These are phyloP conservation scores for Syngnathus scovelli DNA, from an alignment of 2,113 vertebrate genomes.

Conservation along the genomic window DNA sequence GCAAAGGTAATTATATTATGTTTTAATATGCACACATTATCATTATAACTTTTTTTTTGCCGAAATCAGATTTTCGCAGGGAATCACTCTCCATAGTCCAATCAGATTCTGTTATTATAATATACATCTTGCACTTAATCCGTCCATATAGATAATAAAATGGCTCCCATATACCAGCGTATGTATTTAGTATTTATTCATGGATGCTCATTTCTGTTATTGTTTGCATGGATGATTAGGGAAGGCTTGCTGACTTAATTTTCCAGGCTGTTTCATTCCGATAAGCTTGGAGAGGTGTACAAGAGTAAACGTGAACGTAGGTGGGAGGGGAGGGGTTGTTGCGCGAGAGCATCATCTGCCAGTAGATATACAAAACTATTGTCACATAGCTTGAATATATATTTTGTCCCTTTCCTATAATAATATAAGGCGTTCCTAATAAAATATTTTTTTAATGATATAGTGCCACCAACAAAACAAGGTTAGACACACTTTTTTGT, in stretches of 20 bases:
- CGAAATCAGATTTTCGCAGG: no score
- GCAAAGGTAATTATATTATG: conserved; percentile 76
- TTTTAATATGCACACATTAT: neutral
- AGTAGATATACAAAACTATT: conserved; percentile 11
- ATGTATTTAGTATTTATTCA: conserved; percentile 27
- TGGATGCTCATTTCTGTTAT: conserved; percentile 19
- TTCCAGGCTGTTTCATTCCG: conserved; percentile 31
- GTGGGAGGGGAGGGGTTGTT: neutral
- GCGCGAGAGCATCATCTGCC: conserved; percentile 30
- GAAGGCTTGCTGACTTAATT: conserved; percentile 35
- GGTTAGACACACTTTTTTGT: no score
- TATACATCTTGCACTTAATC: neutral
- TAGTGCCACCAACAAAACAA: no score
- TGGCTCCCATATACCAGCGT: neutral
- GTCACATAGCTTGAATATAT: no score
- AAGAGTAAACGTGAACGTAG: conserved; percentile 19
- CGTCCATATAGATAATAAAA: neutral
- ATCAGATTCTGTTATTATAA: neutral
- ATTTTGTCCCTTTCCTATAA: no score
- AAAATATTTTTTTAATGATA: no score
- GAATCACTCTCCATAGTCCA: no score
- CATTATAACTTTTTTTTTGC: no score
- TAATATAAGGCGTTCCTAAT: no score
- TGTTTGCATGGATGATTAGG: conserved; percentile 40
- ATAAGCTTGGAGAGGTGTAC: conserved; percentile 36